Evolutionary conservation across 2,888 invertebrate genomes (phyloP).

Genomic region (Chaitophorus viminalis): DNA sequence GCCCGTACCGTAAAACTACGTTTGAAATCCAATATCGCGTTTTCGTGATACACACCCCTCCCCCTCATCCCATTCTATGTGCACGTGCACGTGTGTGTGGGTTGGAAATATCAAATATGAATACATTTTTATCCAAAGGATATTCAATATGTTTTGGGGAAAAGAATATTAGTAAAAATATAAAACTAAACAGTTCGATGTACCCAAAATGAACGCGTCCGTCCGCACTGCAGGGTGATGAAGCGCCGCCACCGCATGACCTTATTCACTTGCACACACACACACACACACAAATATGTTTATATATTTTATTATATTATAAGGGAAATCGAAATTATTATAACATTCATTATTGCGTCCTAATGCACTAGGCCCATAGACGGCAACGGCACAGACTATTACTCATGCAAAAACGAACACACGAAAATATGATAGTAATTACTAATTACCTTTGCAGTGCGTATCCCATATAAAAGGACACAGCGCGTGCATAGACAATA

Average conservation of each 20-base stretch:
- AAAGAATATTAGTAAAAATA: background rate
- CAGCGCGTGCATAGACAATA: too few relatives aligned
- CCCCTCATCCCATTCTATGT: background rate
- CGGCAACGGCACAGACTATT: too few relatives aligned
- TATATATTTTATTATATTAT: too few relatives aligned
- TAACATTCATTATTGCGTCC: background rate
- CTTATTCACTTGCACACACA: background rate
- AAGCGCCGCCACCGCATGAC: background rate
- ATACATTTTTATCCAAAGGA: background rate
- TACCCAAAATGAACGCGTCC: background rate
- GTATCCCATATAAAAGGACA: too few relatives aligned
- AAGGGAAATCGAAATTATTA: background rate
- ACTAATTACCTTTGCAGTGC: too few relatives aligned
- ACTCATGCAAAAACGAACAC: too few relatives aligned
- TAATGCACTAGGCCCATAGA: background rate
- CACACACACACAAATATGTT: too few relatives aligned
- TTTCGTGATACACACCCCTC: background rate
- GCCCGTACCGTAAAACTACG: background rate
- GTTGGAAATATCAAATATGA: background rate
- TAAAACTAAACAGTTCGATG: background rate
- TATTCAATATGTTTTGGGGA: background rate
- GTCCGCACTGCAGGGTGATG: background rate
- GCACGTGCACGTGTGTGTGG: background rate
- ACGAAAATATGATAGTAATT: too few relatives aligned
- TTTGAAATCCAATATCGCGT: conserved; percentile 15